Percentiles rank a stretch among this genome's conserved stretches.
phyloP scores from a whole-genome alignment of 2,888 invertebrate species.

The Drosophila nr. perissopoda region DNA sequence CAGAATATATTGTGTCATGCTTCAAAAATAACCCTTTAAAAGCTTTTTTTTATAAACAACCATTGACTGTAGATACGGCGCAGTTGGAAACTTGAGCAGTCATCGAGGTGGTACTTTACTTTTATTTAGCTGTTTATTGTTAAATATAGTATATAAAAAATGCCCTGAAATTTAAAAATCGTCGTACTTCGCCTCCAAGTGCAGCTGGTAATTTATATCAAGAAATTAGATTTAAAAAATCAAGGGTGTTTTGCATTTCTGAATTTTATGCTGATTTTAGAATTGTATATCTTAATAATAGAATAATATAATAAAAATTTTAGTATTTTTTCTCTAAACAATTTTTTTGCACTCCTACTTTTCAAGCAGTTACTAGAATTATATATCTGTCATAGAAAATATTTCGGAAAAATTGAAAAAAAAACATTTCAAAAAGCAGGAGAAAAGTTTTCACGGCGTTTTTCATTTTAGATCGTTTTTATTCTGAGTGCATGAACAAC shows the following conservation, averaged over 20 bases:
- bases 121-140: not conserved
- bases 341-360: not conserved
- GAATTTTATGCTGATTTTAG: not conserved
- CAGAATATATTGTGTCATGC: not conserved
- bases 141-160: not conserved
- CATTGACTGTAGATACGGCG: not conserved
- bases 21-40: not conserved
- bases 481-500: not conserved
- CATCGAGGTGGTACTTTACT: not conserved
- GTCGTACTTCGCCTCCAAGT: not conserved
- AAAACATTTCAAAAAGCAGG: not conserved
- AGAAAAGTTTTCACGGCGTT: not conserved
- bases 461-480: not conserved
- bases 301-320: too few species aligned
- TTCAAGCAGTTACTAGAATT: not conserved
- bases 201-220: not conserved
- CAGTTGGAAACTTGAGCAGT: not conserved
- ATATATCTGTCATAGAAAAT: not conserved
- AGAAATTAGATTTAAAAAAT: not conserved
- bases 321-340: not conserved
- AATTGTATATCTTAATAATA: not conserved
- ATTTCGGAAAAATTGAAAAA: not conserved
- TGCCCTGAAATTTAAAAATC: not conserved
- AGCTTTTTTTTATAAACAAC: not conserved
- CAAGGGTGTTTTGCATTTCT: not conserved